Conservation (phyloP, 2,888 invertebrate species). For the Lobophora halterata region DNA sequence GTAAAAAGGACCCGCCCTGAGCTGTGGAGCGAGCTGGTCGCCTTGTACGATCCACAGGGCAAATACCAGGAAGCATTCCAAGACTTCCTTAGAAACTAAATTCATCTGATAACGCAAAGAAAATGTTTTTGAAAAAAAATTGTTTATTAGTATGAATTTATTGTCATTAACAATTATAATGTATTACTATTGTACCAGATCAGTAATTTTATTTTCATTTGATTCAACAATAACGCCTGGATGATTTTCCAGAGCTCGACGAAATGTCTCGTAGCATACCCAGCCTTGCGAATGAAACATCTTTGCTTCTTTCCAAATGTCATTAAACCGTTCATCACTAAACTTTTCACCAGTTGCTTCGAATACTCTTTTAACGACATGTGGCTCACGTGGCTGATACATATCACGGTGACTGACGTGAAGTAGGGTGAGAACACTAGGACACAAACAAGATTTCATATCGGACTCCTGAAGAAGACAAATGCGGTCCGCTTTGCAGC, state of each 20-base stretch:
- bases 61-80: constrained; percentile 70
- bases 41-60: constrained; percentile 82
- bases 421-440: constrained; percentile 55
- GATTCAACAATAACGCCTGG: constrained; percentile 17
- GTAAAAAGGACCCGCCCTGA: constrained; percentile 78
- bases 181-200: constrained; percentile 13
- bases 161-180: background rate
- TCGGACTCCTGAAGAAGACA: constrained; percentile 64
- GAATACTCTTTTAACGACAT: constrained; percentile 67
- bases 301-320: constrained; percentile 74
- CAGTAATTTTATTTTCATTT: constrained; percentile 1
- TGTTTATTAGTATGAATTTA: constrained; percentile 1
- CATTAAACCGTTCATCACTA: constrained; percentile 67
- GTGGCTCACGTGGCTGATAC: constrained; percentile 58
- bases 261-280: constrained; percentile 80
- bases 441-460: constrained; percentile 51
- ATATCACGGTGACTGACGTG: constrained; percentile 64
- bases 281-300: constrained; percentile 70
- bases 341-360: constrained; percentile 74
- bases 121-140: background rate
- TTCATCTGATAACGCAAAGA: background rate
- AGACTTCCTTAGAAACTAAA: constrained; percentile 46
- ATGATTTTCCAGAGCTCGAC: constrained; percentile 43
- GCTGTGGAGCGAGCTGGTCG: constrained; percentile 76
- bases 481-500: constrained; percentile 47